These are phyloP conservation scores for Sclerurus mexicanus DNA, from an alignment of 2,113 vertebrate species.

Conservation along the genomic window DNA sequence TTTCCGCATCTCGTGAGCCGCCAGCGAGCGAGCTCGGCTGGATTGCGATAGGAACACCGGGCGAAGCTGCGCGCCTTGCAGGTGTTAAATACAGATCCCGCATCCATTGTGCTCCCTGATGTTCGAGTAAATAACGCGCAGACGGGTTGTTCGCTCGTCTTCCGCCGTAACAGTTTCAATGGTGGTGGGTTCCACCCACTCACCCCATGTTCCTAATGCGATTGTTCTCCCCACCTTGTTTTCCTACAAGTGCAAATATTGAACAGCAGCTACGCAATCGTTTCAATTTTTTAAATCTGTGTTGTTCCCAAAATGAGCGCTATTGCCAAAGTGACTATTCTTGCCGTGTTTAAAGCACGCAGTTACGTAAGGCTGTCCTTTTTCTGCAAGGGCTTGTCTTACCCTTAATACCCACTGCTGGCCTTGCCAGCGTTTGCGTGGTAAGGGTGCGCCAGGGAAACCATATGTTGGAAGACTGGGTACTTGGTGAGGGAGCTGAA, in stretches of 20 bases:
- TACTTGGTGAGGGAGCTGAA: background rate
- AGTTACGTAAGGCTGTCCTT: background rate
- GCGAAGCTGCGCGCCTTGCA: background rate
- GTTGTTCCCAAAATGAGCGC: background rate
- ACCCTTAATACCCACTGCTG: background rate
- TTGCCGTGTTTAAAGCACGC: background rate
- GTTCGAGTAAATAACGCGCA: background rate
- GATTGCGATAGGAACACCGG: background rate
- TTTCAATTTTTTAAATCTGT: background rate
- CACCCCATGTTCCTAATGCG: fast-evolving
- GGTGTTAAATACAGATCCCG: background rate
- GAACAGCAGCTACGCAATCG: background rate
- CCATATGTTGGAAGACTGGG: background rate
- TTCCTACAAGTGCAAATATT: background rate
- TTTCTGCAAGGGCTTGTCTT: background rate
- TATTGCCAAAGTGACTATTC: background rate
- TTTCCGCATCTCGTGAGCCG: background rate
- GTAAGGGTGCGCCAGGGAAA: background rate
- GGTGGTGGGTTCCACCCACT: background rate
- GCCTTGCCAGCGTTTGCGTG: background rate
- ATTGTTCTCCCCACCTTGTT: background rate
- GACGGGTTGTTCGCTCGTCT: background rate
- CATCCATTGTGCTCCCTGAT: background rate
- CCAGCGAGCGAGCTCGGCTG: background rate
- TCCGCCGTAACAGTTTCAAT: background rate